phyloP scores from a whole-genome alignment of 2,797 vertebrate genomes.

The Rallus crepitans region DNA sequence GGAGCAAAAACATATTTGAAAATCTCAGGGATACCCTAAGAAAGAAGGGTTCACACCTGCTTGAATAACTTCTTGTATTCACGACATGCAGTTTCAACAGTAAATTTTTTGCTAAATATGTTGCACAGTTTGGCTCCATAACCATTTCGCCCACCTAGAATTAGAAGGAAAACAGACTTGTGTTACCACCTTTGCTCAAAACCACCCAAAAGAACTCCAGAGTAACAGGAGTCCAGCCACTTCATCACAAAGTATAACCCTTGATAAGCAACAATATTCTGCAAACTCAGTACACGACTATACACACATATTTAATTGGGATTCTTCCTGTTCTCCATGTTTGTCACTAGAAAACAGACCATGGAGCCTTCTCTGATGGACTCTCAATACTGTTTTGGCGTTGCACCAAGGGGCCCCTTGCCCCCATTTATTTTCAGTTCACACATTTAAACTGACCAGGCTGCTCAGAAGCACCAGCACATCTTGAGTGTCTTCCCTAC shows the following conservation, averaged over 20 bases:
- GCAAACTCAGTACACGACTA: not conserved
- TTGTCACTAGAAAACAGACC: not conserved
- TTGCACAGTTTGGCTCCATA: slow-evolving; percentile 99
- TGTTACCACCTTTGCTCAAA: not conserved
- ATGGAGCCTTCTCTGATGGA: not conserved
- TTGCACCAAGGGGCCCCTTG: not conserved
- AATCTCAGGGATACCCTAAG: not conserved
- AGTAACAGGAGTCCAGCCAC: not conserved
- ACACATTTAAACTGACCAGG: not conserved
- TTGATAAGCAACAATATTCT: not conserved
- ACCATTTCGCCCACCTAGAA: slow-evolving; percentile 95
- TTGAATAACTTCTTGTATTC: slow-evolving; percentile 92
- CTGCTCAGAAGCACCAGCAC: not conserved
- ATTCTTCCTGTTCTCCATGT: not conserved
- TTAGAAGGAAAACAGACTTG: not conserved
- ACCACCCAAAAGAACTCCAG: not conserved
- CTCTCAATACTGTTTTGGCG: rapidly evolving
- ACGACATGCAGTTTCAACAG: slow-evolving; percentile 93
- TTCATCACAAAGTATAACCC: not conserved
- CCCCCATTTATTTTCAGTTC: not conserved
- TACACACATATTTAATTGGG: not conserved
- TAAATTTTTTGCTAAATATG: slow-evolving; percentile 97
- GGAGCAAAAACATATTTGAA: not conserved
- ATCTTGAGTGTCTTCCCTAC: slow-evolving; percentile 71
- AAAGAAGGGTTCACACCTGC: slow-evolving; percentile 82